Percentiles rank a stretch among this genome's conserved stretches.
Evolutionary conservation across 1,140 invertebrate species (phyloP).

Genomic region (Ruditapes philippinarum): DNA sequence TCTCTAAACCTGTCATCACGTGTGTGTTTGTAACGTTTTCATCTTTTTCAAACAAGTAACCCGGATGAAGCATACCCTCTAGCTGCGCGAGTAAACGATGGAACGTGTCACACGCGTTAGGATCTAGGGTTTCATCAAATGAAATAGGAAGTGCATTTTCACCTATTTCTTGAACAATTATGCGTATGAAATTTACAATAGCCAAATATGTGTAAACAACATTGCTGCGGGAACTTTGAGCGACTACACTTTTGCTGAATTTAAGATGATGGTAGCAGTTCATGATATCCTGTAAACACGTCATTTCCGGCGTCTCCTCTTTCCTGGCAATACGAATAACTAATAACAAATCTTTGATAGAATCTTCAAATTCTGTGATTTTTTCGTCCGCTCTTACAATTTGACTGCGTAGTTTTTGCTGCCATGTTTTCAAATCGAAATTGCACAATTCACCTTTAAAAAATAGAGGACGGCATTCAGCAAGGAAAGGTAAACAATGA

Average conservation of each 20-base stretch:
- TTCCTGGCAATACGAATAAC: constrained; percentile 29
- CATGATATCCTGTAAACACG: constrained; percentile 44
- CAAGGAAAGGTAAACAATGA: too few species aligned
- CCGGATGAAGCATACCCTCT: constrained; percentile 45
- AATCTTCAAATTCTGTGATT: not conserved
- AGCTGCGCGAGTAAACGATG: constrained; percentile 5
- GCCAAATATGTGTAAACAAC: constrained; percentile 33
- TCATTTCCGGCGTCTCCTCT: constrained; percentile 7
- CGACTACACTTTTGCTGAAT: constrained; percentile 25
- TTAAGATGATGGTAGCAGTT: constrained; percentile 16
- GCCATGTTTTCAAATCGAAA: constrained; percentile 17
- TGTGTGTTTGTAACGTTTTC: constrained; percentile 3
- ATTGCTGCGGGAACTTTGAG: not conserved
- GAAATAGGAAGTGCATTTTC: constrained; percentile 24
- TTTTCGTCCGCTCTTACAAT: not conserved
- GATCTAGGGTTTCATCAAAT: constrained; percentile 42
- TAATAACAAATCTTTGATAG: constrained; percentile 37
- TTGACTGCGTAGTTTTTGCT: not conserved
- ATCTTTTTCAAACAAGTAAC: constrained; percentile 7
- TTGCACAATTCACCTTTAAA: constrained; percentile 44
- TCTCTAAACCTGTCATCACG: constrained; percentile 8
- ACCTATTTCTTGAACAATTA: constrained; percentile 8
- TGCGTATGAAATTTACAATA: constrained; percentile 48
- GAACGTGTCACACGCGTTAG: constrained; percentile 17
- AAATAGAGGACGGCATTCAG: too few species aligned